phyloP scores from a whole-genome alignment of 1,140 invertebrate genomes.

The Paracyclopina nana region DNA sequence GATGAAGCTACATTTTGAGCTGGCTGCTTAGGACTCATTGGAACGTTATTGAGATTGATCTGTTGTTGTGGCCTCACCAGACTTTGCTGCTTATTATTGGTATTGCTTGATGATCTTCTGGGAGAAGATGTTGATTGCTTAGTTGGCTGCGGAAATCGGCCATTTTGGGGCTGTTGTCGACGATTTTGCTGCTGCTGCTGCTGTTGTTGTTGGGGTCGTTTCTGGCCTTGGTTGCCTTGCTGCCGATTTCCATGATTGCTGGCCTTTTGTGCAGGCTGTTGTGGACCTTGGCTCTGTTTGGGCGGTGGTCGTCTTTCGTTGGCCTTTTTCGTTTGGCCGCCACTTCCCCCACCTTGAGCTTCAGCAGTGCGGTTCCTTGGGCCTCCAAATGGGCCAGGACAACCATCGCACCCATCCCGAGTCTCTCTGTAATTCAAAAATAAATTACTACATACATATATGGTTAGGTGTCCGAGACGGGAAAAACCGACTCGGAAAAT shows the following conservation, averaged over 20 bases:
- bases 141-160: too few species aligned
- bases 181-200: not conserved
- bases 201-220: not conserved
- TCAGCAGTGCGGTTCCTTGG: slow-evolving; percentile 12
- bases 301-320: not conserved
- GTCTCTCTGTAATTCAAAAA: slow-evolving; percentile 11
- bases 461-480: too few species aligned
- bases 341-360: not conserved
- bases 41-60: too few species aligned
- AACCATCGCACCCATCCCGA: slow-evolving; percentile 13
- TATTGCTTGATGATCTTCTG: too few species aligned
- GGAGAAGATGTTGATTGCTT: too few species aligned
- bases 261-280: not conserved
- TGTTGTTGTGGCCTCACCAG: too few species aligned
- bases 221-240: not conserved
- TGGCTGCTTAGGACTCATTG: too few species aligned
- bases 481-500: too few species aligned
- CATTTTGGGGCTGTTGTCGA: too few species aligned
- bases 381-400: slow-evolving; percentile 16
- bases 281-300: not conserved
- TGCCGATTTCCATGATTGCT: not conserved
- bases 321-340: not conserved
- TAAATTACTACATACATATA: too few species aligned
- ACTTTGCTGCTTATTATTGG: too few species aligned
- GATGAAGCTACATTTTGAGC: too few species aligned